phyloP scores from a whole-genome alignment of 1,140 invertebrate species.

The Zaprionus lachaisei region DNA sequence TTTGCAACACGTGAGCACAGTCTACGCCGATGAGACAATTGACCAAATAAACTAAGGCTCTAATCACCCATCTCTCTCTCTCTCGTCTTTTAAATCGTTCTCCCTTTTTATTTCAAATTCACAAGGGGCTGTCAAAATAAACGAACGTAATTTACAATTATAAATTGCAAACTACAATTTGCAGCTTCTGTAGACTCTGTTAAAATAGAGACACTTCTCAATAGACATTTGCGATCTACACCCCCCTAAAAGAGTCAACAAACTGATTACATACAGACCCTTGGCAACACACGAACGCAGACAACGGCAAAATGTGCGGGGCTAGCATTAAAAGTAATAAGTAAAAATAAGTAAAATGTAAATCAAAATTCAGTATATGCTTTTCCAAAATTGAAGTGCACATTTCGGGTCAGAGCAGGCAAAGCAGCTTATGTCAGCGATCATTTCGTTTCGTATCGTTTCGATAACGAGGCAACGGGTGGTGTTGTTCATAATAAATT shows the following conservation, averaged over 20 bases:
- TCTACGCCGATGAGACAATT: constrained; percentile 5
- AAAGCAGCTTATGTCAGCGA: constrained; percentile 28
- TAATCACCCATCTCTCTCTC: too few relatives aligned
- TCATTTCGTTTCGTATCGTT: constrained; percentile 14
- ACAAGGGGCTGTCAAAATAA: too few relatives aligned
- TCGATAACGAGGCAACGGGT: constrained; percentile 25
- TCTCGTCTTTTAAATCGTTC: too few relatives aligned
- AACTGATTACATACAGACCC: constrained; percentile 46
- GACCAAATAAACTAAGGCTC: too few relatives aligned
- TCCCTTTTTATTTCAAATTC: too few relatives aligned
- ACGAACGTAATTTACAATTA: too few relatives aligned
- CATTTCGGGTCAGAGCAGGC: constrained; percentile 19
- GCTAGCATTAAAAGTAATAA: constrained; percentile 59
- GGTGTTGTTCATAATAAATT: not conserved
- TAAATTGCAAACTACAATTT: too few relatives aligned
- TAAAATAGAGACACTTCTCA: too few relatives aligned
- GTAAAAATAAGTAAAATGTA: constrained; percentile 50
- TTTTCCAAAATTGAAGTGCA: constrained; percentile 5
- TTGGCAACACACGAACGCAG: constrained; percentile 26
- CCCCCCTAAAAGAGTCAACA: constrained; percentile 66
- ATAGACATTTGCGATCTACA: constrained; percentile 15
- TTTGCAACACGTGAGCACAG: constrained; percentile 28
- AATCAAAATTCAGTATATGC: constrained; percentile 53
- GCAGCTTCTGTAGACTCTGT: too few relatives aligned
- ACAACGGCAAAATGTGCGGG: constrained; percentile 66